These are phyloP conservation scores for Acanthaster planci DNA, from an alignment of 35 echinoderm and acorn worm genomes.

Conservation along the genomic window DNA sequence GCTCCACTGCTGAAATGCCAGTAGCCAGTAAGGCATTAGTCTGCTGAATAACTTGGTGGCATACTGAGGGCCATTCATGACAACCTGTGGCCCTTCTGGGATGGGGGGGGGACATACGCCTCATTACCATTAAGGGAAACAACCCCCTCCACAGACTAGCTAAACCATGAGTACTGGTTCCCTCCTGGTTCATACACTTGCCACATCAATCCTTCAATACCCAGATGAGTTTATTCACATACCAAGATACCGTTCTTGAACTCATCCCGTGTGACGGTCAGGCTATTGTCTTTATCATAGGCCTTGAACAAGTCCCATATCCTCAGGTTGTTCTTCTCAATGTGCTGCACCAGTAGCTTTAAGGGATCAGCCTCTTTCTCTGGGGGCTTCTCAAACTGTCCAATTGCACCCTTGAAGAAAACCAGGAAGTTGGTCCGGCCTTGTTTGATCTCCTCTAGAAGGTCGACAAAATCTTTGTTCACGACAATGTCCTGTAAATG, in stretches of 20 bases:
- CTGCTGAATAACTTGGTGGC: too few relatives aligned
- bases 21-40: too few relatives aligned
- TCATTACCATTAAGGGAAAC: too few relatives aligned
- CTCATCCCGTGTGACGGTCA: constrained; percentile 83
- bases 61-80: too few relatives aligned
- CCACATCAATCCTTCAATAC: neutral
- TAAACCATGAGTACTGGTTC: too few relatives aligned
- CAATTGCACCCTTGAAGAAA: constrained; percentile 68
- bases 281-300: constrained; percentile 94
- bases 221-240: neutral
- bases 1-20: too few relatives aligned
- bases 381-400: constrained; percentile 66
- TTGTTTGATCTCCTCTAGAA: constrained; percentile 61
- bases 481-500: constrained; percentile 75
- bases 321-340: constrained; percentile 79
- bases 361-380: constrained; percentile 70
- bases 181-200: neutral
- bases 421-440: constrained; percentile 55
- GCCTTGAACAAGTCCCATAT: constrained; percentile 90
- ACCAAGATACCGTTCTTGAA: constrained; percentile 95
- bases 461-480: constrained; percentile 74
- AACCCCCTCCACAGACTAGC: too few relatives aligned
- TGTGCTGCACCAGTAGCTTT: constrained; percentile 71
- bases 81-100: too few relatives aligned
- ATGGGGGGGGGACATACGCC: too few relatives aligned